Conservation (phyloP, 2,797 vertebrate species). For the Malurus splendens region DNA sequence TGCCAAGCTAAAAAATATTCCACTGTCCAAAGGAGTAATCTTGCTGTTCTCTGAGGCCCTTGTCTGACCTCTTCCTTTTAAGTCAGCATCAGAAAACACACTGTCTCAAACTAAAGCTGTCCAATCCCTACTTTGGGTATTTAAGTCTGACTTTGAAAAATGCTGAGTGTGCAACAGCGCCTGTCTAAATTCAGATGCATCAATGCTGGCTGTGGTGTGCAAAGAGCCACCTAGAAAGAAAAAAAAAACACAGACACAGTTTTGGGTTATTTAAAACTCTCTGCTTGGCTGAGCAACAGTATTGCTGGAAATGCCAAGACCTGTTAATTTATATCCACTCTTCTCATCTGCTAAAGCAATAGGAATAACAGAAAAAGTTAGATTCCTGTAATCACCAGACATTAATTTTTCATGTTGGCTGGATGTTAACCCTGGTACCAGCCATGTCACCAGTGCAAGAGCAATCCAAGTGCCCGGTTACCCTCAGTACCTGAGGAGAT, state of each 20-base stretch:
- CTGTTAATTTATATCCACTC: not conserved
- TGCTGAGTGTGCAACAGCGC: not conserved
- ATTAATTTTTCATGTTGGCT: not conserved
- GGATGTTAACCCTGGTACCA: not conserved
- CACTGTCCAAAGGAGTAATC: not conserved
- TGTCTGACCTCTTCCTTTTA: not conserved
- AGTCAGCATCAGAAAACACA: not conserved
- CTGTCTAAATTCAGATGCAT: not conserved
- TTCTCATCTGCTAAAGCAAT: slow-evolving; percentile 4
- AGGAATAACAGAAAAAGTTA: not conserved
- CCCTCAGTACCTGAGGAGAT: not conserved
- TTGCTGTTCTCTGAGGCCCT: not conserved
- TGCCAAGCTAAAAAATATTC: not conserved
- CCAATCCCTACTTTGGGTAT: not conserved
- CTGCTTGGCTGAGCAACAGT: not conserved
- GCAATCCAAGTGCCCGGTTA: not conserved
- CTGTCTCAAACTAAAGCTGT: not conserved
- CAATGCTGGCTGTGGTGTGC: not conserved
- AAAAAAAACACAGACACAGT: not conserved
- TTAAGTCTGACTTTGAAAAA: not conserved
- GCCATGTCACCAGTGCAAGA: not conserved
- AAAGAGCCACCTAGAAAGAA: not conserved
- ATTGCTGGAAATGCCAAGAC: not conserved
- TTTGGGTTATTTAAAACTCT: not conserved
- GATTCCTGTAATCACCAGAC: not conserved